A percentile compares a stretch with the other conserved stretches of the same genome.
These are phyloP conservation scores for Pachyrhynchus sulphureomaculatus DNA, from an alignment of 1,140 invertebrate genomes.

Conservation along the genomic window DNA sequence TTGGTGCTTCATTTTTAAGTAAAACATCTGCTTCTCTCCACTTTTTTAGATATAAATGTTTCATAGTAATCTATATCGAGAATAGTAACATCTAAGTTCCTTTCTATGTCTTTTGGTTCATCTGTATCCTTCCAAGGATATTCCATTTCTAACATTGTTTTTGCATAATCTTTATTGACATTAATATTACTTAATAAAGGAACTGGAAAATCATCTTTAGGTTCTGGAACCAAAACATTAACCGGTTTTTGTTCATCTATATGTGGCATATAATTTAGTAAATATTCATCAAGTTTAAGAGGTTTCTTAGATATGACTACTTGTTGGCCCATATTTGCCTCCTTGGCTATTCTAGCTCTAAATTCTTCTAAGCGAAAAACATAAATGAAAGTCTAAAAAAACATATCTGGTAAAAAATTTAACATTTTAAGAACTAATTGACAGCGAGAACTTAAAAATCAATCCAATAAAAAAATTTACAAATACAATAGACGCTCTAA, in stretches of 20 bases:
- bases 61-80: constrained; percentile 70
- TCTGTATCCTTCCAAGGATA: constrained; percentile 58
- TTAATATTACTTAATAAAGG: constrained; percentile 1
- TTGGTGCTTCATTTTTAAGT: constrained; percentile 26
- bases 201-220: constrained; percentile 5
- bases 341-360: constrained; percentile 58
- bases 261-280: constrained; percentile 34
- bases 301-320: constrained; percentile 18
- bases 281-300: constrained; percentile 43
- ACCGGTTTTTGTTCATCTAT: constrained; percentile 14
- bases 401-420: no score
- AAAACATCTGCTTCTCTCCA: constrained; percentile 13
- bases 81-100: constrained; percentile 60
- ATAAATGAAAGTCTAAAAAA: constrained; percentile 64
- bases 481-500: no score
- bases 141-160: constrained; percentile 39
- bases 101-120: constrained; percentile 67
- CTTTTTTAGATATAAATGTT: constrained; percentile 55
- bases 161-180: constrained; percentile 38
- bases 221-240: constrained; percentile 9
- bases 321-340: constrained; percentile 7
- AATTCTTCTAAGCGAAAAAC: constrained; percentile 82
- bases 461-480: no score
- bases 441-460: no score
- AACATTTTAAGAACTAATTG: no score